Evolutionary conservation across 2,797 vertebrate genomes (phyloP), one percentile per base, ranked within the genome.

Genomic region (Scolopax rusticola): DNA sequence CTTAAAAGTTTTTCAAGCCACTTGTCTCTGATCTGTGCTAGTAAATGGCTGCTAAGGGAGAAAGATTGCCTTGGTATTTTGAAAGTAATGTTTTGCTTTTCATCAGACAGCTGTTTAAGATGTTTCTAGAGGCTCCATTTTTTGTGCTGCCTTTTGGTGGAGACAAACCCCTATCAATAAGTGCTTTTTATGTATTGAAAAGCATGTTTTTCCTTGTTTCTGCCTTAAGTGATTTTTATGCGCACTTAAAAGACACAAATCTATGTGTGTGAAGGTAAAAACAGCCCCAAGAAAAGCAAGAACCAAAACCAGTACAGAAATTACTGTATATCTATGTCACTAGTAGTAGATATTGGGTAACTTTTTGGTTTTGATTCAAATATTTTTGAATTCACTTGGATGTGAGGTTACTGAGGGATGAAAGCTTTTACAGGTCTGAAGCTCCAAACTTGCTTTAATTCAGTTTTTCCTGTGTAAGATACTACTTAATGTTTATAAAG

Each of bases 141-240:
- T 88, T 95, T 96, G 10, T 90, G 27, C 73, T 95, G 80, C 90
- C 95, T 98, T 97, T 94, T 93, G 96, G 91, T 96, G 73, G 92
- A 98, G 95, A 98, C 90, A 98, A 97, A 97, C 79, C 75, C 63
- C 91, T 93, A 88, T 70, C 84, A 87, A n/a, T 95, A 96, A 93
- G 15, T 80, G 56, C 2, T 48, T 87, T 95, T 96, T 82, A 30
- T 85, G 32, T 27, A 68, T 91, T 63, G 57, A 92, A 89, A 93
- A 95, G 5, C 2, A 18, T 50, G 5, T 83, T 94, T 97, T 73
- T 64, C n/a, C 23, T 47, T 67, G n/a, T 48, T 95, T 95, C 48
- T 96, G 57, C 80, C 41, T 59, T 75, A 85, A 87, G 41, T 81
- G 47, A 51, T 48, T 93, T n/a, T n/a, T 79, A 30, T 77, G 83